Percentiles rank a stretch among this genome's conserved stretches.
Conservation (phyloP, 2,888 invertebrate species). For the Muschampia plurimacula region DNA sequence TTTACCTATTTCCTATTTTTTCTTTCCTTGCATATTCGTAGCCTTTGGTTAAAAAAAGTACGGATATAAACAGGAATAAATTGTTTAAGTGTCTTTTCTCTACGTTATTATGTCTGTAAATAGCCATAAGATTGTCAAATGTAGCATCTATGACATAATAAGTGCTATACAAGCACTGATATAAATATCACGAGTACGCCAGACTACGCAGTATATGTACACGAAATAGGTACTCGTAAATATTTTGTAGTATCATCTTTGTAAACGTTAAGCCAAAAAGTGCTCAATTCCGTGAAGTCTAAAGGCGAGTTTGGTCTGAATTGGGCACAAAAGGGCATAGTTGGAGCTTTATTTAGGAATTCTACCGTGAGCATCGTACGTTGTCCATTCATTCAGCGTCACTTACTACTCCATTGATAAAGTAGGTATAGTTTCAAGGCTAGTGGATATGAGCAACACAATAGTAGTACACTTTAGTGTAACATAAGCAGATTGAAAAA, state of each 20-base stretch:
- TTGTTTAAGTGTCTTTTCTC: background rate
- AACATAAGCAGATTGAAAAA: slow-evolving; percentile 33
- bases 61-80: too few relatives aligned
- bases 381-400: slow-evolving; percentile 60
- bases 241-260: slow-evolving; percentile 25
- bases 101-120: background rate
- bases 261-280: slow-evolving; percentile 3
- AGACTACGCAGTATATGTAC: slow-evolving; percentile 18
- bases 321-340: slow-evolving; percentile 33
- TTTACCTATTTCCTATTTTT: too few relatives aligned
- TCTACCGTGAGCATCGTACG: slow-evolving; percentile 53
- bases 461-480: slow-evolving; percentile 23
- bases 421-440: slow-evolving; percentile 63
- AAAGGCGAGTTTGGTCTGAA: slow-evolving; percentile 28
- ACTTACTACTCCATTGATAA: slow-evolving; percentile 67
- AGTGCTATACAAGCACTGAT: slow-evolving; percentile 16
- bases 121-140: slow-evolving; percentile 21
- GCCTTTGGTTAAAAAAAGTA: too few relatives aligned
- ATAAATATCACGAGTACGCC: slow-evolving; percentile 13
- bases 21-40: too few relatives aligned
- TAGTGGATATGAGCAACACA: slow-evolving; percentile 54
- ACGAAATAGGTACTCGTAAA: slow-evolving; percentile 19
- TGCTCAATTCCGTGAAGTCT: slow-evolving; percentile 18
- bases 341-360: slow-evolving; percentile 39
- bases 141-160: slow-evolving; percentile 29